Conservation (phyloP, 1,140 invertebrate genomes). For the Dendrolimus punctatus region DNA sequence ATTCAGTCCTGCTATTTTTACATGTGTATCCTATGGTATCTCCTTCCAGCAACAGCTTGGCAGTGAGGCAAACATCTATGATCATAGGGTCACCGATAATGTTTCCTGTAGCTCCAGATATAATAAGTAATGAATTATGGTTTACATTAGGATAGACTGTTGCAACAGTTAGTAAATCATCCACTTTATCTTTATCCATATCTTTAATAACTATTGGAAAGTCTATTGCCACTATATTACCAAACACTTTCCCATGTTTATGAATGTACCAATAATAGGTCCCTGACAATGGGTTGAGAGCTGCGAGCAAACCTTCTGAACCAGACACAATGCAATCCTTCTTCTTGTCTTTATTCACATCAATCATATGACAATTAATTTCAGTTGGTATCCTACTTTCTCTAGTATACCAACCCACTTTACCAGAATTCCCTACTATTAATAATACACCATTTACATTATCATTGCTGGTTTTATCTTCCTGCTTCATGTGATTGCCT, state of each 20-base stretch:
- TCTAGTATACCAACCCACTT: conserved; percentile 77
- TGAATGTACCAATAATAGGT: conserved; percentile 77
- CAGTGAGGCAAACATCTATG: conserved; percentile 66
- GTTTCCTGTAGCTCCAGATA: conserved; percentile 76
- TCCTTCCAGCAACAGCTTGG: conserved; percentile 47
- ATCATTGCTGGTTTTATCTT: conserved; percentile 59
- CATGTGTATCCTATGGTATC: conserved; percentile 64
- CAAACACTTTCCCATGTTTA: conserved; percentile 61
- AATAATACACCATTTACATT: conserved; percentile 74
- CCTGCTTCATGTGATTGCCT: conserved; percentile 75
- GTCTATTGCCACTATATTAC: conserved; percentile 72
- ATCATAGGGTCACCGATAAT: conserved; percentile 72
- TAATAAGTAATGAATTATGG: conserved; percentile 74
- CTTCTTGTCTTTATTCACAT: conserved; percentile 79
- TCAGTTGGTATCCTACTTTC: conserved; percentile 76
- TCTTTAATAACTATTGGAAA: conserved; percentile 82
- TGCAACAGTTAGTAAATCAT: conserved; percentile 76
- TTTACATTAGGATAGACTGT: conserved; percentile 67
- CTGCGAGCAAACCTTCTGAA: conserved; percentile 77
- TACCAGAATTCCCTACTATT: conserved; percentile 76
- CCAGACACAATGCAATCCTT: conserved; percentile 82
- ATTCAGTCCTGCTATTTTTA: conserved; percentile 64
- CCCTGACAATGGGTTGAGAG: conserved; percentile 79
- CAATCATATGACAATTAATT: conserved; percentile 80
- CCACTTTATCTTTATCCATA: conserved; percentile 78